Evolutionary conservation across 2,113 vertebrate genomes (phyloP).

Genomic region (Gymnocephalus cernua): DNA sequence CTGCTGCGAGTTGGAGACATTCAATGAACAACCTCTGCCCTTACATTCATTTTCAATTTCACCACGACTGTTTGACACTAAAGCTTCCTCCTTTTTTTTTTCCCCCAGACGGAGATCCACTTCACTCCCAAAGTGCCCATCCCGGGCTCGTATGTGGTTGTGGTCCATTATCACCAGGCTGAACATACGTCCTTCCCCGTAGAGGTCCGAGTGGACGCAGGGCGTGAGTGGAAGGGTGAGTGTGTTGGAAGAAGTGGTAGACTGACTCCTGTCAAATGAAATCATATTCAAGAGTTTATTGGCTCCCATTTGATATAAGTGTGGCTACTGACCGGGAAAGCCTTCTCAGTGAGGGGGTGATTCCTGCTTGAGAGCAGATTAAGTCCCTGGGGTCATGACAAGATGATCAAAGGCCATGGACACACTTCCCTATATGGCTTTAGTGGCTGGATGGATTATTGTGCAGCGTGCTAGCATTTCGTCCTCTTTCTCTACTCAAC

Average conservation of each 20-base stretch:
- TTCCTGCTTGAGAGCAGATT: slow-evolving; percentile 47
- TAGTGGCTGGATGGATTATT: slow-evolving; percentile 1
- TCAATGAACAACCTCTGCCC: neutral
- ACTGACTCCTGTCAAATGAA: slow-evolving; percentile 18
- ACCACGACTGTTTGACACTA: neutral
- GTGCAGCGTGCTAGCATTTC: neutral
- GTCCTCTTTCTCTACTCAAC: neutral
- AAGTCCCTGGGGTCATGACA: slow-evolving; percentile 37
- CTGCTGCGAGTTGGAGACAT: neutral
- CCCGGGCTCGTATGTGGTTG: slow-evolving; percentile 84
- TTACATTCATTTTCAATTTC: neutral
- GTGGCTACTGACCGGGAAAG: slow-evolving; percentile 11
- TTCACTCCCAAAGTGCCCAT: slow-evolving; percentile 83
- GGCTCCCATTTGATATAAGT: slow-evolving; percentile 5
- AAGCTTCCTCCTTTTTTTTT: neutral
- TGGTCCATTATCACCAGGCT: slow-evolving; percentile 90
- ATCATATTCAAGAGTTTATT: slow-evolving; percentile 22
- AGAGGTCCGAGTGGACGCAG: slow-evolving; percentile 84
- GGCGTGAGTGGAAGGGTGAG: slow-evolving; percentile 86
- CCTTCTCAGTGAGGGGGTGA: slow-evolving; percentile 15
- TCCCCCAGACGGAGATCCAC: slow-evolving; percentile 87
- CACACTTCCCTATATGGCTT: slow-evolving; percentile 26
- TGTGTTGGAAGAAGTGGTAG: neutral
- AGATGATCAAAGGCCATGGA: slow-evolving; percentile 49
- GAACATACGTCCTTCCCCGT: slow-evolving; percentile 84